Conservation (phyloP, 2,113 vertebrate genomes). For the Chrysochloris asiatica region DNA sequence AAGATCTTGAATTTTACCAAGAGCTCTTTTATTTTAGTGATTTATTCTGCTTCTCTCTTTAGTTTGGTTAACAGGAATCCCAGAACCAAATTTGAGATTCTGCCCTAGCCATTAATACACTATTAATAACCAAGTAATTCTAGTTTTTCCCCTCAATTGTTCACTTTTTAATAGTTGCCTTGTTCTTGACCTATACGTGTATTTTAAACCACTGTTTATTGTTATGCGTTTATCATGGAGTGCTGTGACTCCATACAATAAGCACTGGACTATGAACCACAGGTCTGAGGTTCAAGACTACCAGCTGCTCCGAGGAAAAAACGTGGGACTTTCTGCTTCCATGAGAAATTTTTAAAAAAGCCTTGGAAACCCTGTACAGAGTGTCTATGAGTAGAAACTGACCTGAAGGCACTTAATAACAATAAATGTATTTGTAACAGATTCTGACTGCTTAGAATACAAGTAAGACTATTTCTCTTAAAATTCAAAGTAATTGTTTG, state of each 20-base stretch:
- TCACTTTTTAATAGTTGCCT: not conserved
- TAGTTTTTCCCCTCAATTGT: not conserved
- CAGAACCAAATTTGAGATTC: conserved; percentile 12
- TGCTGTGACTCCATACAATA: too few relatives aligned
- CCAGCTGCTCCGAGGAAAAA: too few relatives aligned
- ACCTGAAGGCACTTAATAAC: too few relatives aligned
- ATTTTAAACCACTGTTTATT: not conserved
- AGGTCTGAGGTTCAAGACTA: too few relatives aligned
- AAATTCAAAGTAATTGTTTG: conserved; percentile 18
- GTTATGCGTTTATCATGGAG: too few relatives aligned
- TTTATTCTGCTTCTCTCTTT: conserved; percentile 17
- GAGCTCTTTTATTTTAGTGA: not conserved
- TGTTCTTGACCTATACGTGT: not conserved
- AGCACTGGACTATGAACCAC: too few relatives aligned
- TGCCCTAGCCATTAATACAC: not conserved
- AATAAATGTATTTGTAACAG: not conserved
- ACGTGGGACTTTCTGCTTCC: too few relatives aligned
- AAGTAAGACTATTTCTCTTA: not conserved
- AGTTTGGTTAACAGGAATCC: not conserved
- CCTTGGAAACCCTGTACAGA: too few relatives aligned
- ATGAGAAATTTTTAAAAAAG: too few relatives aligned
- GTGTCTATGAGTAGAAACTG: too few relatives aligned
- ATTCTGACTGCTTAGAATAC: not conserved
- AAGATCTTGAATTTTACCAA: not conserved
- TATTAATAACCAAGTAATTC: not conserved